A percentile compares a stretch with the other conserved stretches of the same genome.
Evolutionary conservation across 2,797 vertebrate genomes (phyloP).

Genomic region (Anisognathus igniventris): DNA sequence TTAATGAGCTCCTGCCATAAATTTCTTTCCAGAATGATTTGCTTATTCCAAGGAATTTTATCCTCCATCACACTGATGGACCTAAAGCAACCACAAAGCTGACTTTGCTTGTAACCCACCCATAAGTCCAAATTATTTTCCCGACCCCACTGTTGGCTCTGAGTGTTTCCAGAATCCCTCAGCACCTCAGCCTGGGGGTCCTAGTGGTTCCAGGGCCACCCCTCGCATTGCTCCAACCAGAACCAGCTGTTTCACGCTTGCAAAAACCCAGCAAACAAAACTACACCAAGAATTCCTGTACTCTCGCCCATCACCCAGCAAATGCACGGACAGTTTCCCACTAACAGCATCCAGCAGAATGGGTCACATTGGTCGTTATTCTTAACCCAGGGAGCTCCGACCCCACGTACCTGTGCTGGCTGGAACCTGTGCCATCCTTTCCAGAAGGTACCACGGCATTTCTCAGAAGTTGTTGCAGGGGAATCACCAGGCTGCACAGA

Average conservation of each 20-base stretch:
- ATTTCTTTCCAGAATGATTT: neutral
- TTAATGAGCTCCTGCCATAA: no score
- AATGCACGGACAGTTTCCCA: neutral
- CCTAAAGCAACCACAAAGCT: neutral
- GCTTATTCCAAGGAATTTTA: neutral
- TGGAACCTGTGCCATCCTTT: neutral
- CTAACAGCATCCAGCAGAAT: neutral
- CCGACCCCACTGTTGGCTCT: fast-evolving
- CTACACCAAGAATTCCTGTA: neutral
- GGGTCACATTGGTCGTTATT: neutral
- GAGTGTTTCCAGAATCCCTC: neutral
- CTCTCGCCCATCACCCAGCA: neutral
- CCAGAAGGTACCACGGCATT: neutral
- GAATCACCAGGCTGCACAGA: neutral
- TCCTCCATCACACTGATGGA: neutral
- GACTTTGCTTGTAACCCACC: neutral
- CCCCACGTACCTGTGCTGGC: neutral
- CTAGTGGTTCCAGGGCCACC: neutral
- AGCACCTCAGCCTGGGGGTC: fast-evolving
- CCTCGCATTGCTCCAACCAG: fast-evolving
- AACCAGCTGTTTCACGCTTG: fast-evolving
- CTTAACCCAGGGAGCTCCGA: neutral
- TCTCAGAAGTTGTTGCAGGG: neutral
- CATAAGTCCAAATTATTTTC: neutral
- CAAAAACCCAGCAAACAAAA: neutral